A percentile compares a stretch with the other conserved stretches of the same genome.
Evolutionary conservation across 2,888 invertebrate genomes (phyloP).

Genomic region (Myopa testacea): DNA sequence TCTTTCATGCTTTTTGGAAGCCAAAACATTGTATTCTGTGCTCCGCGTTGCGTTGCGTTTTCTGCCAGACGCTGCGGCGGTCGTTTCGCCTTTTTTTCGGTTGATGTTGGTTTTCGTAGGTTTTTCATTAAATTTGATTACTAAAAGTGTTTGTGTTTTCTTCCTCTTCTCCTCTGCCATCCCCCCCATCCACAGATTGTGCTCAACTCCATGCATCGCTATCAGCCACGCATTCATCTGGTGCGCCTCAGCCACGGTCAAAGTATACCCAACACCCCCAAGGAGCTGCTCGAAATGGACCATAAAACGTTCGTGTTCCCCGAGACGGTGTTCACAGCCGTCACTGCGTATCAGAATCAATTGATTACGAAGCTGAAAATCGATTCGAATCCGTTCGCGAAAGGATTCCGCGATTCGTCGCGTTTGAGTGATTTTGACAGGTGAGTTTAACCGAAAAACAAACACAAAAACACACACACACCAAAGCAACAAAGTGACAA

Average conservation of each 20-base stretch:
- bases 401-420: slow-evolving; percentile 97
- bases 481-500: neutral
- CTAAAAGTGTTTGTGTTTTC: neutral
- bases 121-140: too few species aligned
- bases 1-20: too few species aligned
- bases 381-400: slow-evolving; percentile 98
- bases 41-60: neutral
- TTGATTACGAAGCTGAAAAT: slow-evolving; percentile 98
- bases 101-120: too few species aligned
- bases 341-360: slow-evolving; percentile 99
- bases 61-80: too few species aligned
- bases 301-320: slow-evolving; percentile 97
- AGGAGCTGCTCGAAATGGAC: slow-evolving; percentile 91
- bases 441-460: slow-evolving; percentile 67
- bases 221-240: slow-evolving; percentile 97
- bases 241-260: slow-evolving; percentile 89
- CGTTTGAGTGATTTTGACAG: slow-evolving; percentile 94
- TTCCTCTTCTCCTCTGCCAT: neutral
- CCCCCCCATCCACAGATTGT: slow-evolving; percentile 80
- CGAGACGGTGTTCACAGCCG: slow-evolving; percentile 98
- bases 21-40: too few species aligned
- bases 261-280: slow-evolving; percentile 77
- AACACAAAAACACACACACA: neutral
- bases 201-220: slow-evolving; percentile 99
- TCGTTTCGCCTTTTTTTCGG: too few species aligned